Base-by-base conservation (phyloP, 2,888 invertebrate species). In the Oligia strigilis region DNA sequence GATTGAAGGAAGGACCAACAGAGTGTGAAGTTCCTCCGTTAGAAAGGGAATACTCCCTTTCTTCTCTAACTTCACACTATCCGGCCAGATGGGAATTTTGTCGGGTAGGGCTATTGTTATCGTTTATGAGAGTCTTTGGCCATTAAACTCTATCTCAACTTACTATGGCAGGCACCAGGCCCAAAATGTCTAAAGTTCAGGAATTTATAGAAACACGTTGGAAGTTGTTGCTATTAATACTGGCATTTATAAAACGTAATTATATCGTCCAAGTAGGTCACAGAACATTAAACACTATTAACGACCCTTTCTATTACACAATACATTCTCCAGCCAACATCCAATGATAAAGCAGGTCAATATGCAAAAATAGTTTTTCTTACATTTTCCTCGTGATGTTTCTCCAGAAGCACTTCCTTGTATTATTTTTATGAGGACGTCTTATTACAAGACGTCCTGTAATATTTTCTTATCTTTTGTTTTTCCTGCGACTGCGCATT, bases 291-390 rank as follows among this genome's bases (percentile, higher is more conserved):
- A 88, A 87, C 81, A 85, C 76, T 81, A 83, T 88, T 86, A 75
- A 83, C 71, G 81, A 79, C 71, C 65, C 71, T 77, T 72, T 74
- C 81, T 67, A 73, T 90, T 88, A 69, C 84, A 81, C 76, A 90
- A 90, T 80, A 64, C 69, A 55, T 66, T 84, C 64, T 84, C 65
- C 74, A 77, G 75, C 79, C 80, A 84, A 79, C 49, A 75, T 72
- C 65, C 40, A 66, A 62, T 77, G 36, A 64, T 72, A 74, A 87
- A 88, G 77, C 81, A 65, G 86, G 86, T 84, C 88, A 83, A 77
- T 75, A 81, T 75, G 73, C 81, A 83, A 65, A 90, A 90, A 90
- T 90, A 89, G 87, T 78, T 84, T 87, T 78, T 82, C 75, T 62
- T 46, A 60, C 17, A 79, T 86, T 85, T 90, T 78, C 75, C 78